These are phyloP conservation scores for Rissa tridactyla DNA, from an alignment of 2,113 vertebrate genomes.

Conservation along the genomic window DNA sequence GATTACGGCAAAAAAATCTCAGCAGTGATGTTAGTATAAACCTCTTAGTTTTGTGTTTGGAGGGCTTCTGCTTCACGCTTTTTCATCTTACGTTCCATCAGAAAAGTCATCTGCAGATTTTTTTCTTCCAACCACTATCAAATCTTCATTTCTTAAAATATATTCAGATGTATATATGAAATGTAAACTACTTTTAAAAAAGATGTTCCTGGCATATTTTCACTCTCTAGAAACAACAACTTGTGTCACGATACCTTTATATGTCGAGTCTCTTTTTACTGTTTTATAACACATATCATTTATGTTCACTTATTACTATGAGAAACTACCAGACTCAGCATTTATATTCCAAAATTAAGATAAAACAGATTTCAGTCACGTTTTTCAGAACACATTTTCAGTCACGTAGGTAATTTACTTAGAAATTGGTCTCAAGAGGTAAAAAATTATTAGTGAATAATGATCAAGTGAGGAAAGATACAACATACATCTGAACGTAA, in stretches of 20 bases:
- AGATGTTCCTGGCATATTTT: not conserved
- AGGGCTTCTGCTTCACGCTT: not conserved
- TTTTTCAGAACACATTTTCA: not conserved
- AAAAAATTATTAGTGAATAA: not conserved
- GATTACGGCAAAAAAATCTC: not conserved
- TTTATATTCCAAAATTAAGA: not conserved
- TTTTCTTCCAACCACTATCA: not conserved
- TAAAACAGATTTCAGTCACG: not conserved
- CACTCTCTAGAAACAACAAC: not conserved
- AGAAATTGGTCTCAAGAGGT: not conserved
- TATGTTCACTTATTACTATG: not conserved
- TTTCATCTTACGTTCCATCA: not conserved
- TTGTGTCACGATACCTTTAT: not conserved
- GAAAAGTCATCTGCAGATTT: not conserved
- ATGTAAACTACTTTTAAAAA: not conserved
- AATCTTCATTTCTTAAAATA: not conserved
- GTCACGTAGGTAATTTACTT: not conserved
- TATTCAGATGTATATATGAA: not conserved
- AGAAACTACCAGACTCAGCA: not conserved
- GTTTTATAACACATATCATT: not conserved
- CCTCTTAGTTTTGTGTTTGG: not conserved
- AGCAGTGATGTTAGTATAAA: not conserved
- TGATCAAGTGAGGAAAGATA: not conserved
- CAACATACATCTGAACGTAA: slow-evolving; percentile 6
- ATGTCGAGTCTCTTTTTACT: not conserved